These are phyloP conservation scores for Montipora efflorescens DNA, from an alignment of 64 coral and sea anemone species.

Conservation along the genomic window DNA sequence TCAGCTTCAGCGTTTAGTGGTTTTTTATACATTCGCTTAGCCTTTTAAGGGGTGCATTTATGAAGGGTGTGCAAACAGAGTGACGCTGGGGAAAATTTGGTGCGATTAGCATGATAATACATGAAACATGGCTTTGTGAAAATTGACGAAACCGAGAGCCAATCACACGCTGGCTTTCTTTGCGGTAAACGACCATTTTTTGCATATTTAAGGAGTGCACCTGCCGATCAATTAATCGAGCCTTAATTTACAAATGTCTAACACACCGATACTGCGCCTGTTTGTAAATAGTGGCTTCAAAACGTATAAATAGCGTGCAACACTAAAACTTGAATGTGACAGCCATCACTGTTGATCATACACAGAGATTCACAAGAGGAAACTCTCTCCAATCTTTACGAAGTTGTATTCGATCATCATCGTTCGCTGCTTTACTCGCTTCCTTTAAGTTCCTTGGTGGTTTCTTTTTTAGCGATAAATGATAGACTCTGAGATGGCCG, in stretches of 20 bases:
- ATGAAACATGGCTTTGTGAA: conserved; percentile 62
- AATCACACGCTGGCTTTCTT: background rate
- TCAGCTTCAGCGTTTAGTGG: background rate
- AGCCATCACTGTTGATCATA: background rate
- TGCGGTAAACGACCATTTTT: conserved; percentile 24
- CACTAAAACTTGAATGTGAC: conserved; percentile 47
- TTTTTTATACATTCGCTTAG: conserved; percentile 2
- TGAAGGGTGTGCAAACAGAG: conserved; percentile 75
- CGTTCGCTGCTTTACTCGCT: background rate
- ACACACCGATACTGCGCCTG: conserved; percentile 85
- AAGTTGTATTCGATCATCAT: no score
- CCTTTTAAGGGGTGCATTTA: conserved; percentile 62
- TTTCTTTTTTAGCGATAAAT: conserved; percentile 23
- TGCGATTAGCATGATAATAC: conserved; percentile 77
- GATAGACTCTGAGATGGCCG: conserved; percentile 26
- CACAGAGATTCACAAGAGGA: background rate
- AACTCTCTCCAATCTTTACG: background rate
- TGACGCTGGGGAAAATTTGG: conserved; percentile 65
- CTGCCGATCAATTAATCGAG: conserved; percentile 86
- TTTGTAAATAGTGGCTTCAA: conserved; percentile 87
- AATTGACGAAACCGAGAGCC: conserved; percentile 43
- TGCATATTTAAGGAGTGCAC: conserved; percentile 95
- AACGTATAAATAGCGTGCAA: conserved; percentile 83
- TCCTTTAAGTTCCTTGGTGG: background rate
- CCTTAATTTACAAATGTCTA: conserved; percentile 80